phyloP scores from a whole-genome alignment of 2,113 vertebrate species.

The Phodopus roborovskii region DNA sequence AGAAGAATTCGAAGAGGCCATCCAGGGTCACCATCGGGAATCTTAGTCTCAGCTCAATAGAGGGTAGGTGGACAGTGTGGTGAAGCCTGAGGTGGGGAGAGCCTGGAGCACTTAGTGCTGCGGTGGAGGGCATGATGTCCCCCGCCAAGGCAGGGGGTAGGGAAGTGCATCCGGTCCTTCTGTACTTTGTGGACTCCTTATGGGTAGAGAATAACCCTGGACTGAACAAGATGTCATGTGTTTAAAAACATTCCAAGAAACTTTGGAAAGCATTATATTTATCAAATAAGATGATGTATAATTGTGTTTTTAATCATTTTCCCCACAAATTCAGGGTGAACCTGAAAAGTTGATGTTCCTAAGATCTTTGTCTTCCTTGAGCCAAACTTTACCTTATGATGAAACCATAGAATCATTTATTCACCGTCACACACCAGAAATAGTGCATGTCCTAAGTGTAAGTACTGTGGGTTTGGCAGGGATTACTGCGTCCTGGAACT shows the following conservation, averaged over 20 bases:
- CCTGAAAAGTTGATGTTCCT: constrained; percentile 73
- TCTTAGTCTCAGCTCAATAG: background rate
- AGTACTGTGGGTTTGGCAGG: constrained; percentile 53
- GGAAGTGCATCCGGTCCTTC: background rate
- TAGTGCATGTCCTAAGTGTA: constrained; percentile 66
- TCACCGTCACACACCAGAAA: constrained; percentile 53
- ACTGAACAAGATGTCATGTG: background rate
- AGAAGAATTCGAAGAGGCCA: background rate
- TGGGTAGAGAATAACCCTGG: constrained; percentile 28
- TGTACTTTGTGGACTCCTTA: background rate
- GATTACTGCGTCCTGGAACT: background rate
- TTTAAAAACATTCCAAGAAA: constrained; percentile 25
- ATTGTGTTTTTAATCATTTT: constrained; percentile 59
- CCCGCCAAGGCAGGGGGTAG: background rate
- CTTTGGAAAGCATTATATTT: constrained; percentile 21
- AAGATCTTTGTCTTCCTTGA: constrained; percentile 73
- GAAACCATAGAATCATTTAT: constrained; percentile 69
- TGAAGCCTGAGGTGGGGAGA: background rate
- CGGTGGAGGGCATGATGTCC: background rate
- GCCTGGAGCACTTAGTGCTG: background rate
- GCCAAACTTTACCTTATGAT: constrained; percentile 60
- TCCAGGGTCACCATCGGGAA: background rate
- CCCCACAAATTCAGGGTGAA: constrained; percentile 68
- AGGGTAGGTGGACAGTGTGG: background rate
- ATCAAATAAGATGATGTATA: background rate